These are phyloP conservation scores for Torymus aiolomorphi DNA, from an alignment of 2,888 invertebrate genomes.

Conservation along the genomic window DNA sequence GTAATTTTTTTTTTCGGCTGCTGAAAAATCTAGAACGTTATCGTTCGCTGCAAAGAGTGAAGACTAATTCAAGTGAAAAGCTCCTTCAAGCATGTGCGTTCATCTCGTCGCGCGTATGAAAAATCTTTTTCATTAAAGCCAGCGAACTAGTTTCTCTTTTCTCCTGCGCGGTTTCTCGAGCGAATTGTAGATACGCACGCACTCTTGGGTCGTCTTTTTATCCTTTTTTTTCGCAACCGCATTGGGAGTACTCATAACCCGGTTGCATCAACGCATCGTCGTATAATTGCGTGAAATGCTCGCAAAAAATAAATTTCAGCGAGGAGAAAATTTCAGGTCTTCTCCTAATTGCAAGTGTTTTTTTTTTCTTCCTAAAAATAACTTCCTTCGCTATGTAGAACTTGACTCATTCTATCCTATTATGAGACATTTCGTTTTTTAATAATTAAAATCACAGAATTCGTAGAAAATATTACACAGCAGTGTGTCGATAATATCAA, in stretches of 20 bases:
- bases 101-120: conserved; percentile 1
- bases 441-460: too few species aligned
- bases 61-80: conserved; percentile 12
- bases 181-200: background rate
- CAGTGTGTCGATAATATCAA: too few species aligned
- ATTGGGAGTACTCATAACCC: background rate
- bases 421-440: too few species aligned
- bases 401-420: too few species aligned
- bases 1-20: background rate
- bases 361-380: background rate
- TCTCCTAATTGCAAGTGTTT: too few species aligned
- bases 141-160: conserved; percentile 11
- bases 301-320: background rate
- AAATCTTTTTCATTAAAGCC: conserved; percentile 37
- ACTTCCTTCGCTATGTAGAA: background rate
- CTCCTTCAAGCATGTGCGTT: background rate
- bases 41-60: background rate
- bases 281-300: background rate
- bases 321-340: too few species aligned
- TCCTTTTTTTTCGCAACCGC: background rate
- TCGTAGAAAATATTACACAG: too few species aligned
- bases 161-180: background rate
- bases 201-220: background rate
- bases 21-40: too few species aligned
- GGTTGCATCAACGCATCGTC: background rate